phyloP scores from a whole-genome alignment of 2,797 vertebrate species.

The Fringilla coelebs region DNA sequence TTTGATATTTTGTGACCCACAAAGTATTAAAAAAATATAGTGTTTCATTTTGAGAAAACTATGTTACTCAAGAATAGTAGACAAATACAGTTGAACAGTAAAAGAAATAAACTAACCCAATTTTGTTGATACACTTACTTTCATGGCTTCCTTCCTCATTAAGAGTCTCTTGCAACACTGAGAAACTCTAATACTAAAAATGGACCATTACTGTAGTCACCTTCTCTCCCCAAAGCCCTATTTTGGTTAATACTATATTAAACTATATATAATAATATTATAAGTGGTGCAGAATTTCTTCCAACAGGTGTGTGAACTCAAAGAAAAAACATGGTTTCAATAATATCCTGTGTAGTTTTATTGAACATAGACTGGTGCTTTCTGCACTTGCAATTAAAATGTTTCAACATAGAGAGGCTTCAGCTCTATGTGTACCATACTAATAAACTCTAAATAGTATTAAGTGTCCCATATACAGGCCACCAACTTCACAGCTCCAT shows the following conservation, averaged over 20 bases:
- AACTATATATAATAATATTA: background rate
- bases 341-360: background rate
- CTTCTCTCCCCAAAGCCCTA: background rate
- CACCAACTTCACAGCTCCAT: background rate
- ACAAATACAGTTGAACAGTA: background rate
- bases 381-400: background rate
- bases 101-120: background rate
- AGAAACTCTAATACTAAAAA: background rate
- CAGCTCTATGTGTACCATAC: background rate
- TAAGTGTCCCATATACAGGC: background rate
- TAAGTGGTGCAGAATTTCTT: background rate
- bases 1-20: background rate
- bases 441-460: background rate
- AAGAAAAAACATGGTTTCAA: background rate
- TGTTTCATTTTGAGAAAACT: background rate
- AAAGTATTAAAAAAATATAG: background rate
- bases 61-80: background rate
- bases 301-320: background rate
- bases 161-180: background rate
- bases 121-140: background rate
- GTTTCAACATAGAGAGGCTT: background rate
- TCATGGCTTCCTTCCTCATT: background rate
- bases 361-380: background rate
- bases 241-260: background rate
- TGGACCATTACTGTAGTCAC: background rate